These are phyloP conservation scores for Pemphredon lugubris DNA, from an alignment of 2,888 invertebrate genomes.

Conservation along the genomic window DNA sequence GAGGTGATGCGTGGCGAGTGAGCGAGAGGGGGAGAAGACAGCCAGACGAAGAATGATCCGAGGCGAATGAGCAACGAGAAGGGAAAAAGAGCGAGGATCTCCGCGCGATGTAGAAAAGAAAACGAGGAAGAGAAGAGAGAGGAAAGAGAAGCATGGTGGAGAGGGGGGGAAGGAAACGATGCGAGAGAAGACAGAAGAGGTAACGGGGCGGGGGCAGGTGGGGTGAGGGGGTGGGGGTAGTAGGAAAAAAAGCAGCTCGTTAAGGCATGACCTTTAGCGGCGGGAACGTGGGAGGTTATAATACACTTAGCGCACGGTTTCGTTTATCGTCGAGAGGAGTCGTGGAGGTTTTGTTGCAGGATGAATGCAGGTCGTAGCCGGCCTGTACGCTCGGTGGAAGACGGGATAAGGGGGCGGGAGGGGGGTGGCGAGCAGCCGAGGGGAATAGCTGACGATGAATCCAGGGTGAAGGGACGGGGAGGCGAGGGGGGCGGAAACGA, in stretches of 20 bases:
- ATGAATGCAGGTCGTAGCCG: conserved; percentile 68
- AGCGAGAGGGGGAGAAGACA: conserved; percentile 6
- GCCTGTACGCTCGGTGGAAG: conserved; percentile 43
- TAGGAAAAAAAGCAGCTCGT: conserved; percentile 73
- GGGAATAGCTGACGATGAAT: conserved; percentile 9
- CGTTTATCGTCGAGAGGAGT: conserved; percentile 64
- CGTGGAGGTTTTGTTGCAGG: conserved; percentile 63
- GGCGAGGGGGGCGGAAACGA: conserved; percentile 48
- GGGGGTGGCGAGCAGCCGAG: not conserved
- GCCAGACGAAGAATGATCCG: not conserved
- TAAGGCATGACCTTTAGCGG: conserved; percentile 79
- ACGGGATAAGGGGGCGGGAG: conserved; percentile 1
- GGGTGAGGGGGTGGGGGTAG: conserved; percentile 31
- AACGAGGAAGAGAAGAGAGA: conserved; percentile 24
- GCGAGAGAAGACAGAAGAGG: too few species aligned
- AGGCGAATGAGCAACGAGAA: conserved; percentile 11
- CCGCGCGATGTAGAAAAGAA: conserved; percentile 34
- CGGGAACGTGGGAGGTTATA: conserved; percentile 77
- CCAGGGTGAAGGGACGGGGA: conserved; percentile 13
- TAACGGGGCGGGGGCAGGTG: conserved; percentile 1
- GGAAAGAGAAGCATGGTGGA: conserved; percentile 8
- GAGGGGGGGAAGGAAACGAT: conserved; percentile 15
- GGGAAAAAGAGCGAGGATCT: conserved; percentile 4
- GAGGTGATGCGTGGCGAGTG: conserved; percentile 1
- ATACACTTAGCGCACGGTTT: conserved; percentile 71